A percentile compares a stretch with the other conserved stretches of the same genome.
phyloP scores from a whole-genome alignment of 2,888 invertebrate species.

The Eustalomyia histrio region DNA sequence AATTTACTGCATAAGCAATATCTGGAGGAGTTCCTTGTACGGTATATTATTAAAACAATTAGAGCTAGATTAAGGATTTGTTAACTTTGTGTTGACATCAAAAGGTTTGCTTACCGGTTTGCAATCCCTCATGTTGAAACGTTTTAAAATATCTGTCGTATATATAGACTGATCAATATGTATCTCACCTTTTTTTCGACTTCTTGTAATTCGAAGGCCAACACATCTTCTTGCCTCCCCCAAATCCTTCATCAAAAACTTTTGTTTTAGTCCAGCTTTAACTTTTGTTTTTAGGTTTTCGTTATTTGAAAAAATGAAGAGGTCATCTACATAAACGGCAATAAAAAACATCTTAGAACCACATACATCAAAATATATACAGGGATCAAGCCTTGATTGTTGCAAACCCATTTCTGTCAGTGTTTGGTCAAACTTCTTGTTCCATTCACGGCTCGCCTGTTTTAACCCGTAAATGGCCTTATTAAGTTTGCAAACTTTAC shows the following conservation, averaged over 20 bases:
- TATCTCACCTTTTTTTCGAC: slow-evolving; percentile 5
- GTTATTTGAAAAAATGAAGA: slow-evolving; percentile 47
- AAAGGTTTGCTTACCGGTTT: too few relatives aligned
- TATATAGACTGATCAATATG: slow-evolving; percentile 17
- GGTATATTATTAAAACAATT: neutral
- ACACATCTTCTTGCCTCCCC: too few relatives aligned
- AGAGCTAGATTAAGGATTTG: too few relatives aligned
- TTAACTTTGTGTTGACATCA: too few relatives aligned
- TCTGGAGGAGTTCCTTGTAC: slow-evolving; percentile 65
- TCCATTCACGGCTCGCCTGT: slow-evolving; percentile 15
- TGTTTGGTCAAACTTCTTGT: neutral
- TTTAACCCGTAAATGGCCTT: too few relatives aligned
- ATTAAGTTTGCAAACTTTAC: slow-evolving; percentile 16
- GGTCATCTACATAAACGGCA: slow-evolving; percentile 47
- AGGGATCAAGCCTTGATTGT: slow-evolving; percentile 19
- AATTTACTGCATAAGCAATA: slow-evolving; percentile 63
- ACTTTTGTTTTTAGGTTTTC: neutral
- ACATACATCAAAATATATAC: slow-evolving; percentile 36
- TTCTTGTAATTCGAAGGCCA: slow-evolving; percentile 16
- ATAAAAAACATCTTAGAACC: slow-evolving; percentile 36
- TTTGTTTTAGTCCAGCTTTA: neutral
- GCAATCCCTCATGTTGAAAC: too few relatives aligned
- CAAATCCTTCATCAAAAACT: slow-evolving; percentile 14
- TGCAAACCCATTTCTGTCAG: neutral
- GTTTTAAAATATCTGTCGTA: slow-evolving; percentile 12